phyloP scores from a whole-genome alignment of 35 echinoderm and acorn worm genomes.

The Lytechinus variegatus region DNA sequence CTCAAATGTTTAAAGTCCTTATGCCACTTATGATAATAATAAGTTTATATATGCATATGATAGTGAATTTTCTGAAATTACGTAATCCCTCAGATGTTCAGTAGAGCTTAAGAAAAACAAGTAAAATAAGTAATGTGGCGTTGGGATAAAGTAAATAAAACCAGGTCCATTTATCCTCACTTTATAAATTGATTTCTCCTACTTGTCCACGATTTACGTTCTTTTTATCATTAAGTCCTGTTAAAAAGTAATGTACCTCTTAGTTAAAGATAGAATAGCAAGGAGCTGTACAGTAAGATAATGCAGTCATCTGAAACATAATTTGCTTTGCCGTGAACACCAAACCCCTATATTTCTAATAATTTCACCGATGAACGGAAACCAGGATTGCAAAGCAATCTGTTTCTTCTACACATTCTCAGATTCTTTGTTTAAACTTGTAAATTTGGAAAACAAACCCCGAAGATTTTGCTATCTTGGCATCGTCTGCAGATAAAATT shows the following conservation, averaged over 20 bases:
- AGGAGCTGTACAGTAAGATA: background rate
- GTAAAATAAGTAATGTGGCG: too few relatives aligned
- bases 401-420: background rate
- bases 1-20: too few relatives aligned
- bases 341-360: background rate
- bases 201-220: background rate
- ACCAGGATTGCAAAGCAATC: background rate
- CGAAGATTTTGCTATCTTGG: background rate
- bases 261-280: background rate
- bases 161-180: background rate
- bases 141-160: background rate
- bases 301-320: background rate
- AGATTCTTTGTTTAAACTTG: slow-evolving; percentile 37
- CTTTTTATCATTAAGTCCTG: background rate
- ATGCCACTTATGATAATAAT: too few relatives aligned
- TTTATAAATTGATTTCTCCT: background rate
- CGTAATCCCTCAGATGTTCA: too few relatives aligned
- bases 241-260: background rate
- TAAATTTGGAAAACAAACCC: slow-evolving; percentile 29
- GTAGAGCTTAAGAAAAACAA: too few relatives aligned
- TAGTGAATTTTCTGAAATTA: too few relatives aligned
- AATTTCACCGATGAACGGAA: background rate
- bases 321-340: background rate
- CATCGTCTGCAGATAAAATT: background rate
- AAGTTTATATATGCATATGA: too few relatives aligned